Evolutionary conservation across 30 jellyfish, hydroid and myxozoan genomes (phyloP), one percentile per base, ranked within the genome.

Genomic region (Hydractinia echinata): DNA sequence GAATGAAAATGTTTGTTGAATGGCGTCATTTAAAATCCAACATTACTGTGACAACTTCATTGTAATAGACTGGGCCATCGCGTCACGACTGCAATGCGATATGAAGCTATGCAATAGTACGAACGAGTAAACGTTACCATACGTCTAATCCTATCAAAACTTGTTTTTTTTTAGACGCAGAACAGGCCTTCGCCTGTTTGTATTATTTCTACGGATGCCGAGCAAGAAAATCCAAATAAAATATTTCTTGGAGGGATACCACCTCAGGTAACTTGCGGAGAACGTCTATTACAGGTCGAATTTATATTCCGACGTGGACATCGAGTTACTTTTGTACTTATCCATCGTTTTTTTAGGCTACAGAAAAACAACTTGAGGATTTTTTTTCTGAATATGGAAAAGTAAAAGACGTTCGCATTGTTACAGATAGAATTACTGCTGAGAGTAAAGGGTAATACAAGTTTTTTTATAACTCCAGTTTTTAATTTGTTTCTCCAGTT

Each of bases 191-290:
- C 79, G 52, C 79, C 76, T 9, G 18, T 19, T 30, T 77, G 53
- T n/a, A 10, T 77, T 7, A 52, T 77, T 52, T 51, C 95, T 10
- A 60, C 95, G 18, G 99, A 93, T 68, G 96, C 95, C 5, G 96
- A 95, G 61, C 88, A 81, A 19, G 99, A 93, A 82, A 93, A 83
- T 61, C 96, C 96, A 76, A 93, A 93, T 85, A 84, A 95, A 62
- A 83, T 93, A 13, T 93, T 93, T 71, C 89, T 93, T 52, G 99
- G 98, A 16, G 98, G 98, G 51, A 87, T 92, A n/a, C 96, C 98
- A 19, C 72, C 95, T 15, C 94, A 92, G 52, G 98, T 92, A 30
- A 30, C 44, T 53, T 61, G 91, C 76, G 30, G 5, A 83, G 14
- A 4, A 61, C 16, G 9, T 62, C 66, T 6, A 7, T 13, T 64